Evolutionary conservation across 2,797 vertebrate genomes (phyloP).

Genomic region (Gymnoscopelus braueri): DNA sequence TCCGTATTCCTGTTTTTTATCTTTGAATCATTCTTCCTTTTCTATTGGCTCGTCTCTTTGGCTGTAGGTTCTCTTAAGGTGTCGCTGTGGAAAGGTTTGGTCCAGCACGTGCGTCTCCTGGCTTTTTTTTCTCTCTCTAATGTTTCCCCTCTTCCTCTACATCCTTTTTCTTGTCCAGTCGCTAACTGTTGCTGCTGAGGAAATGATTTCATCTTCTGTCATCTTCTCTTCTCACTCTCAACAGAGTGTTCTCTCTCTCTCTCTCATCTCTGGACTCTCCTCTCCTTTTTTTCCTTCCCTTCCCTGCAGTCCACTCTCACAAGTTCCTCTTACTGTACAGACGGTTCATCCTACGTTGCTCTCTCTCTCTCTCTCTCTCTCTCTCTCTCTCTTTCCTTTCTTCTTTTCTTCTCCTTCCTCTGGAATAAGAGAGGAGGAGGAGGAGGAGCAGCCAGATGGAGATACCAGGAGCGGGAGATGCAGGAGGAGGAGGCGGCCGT

Average conservation of each 20-base stretch:
- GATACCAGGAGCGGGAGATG: conserved; percentile 41
- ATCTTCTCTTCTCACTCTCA: not conserved
- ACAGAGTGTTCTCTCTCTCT: too few species aligned
- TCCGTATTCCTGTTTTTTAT: conserved; percentile 32
- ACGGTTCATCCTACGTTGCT: not conserved
- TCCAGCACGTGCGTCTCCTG: conserved; percentile 50
- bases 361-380: conserved; percentile 31
- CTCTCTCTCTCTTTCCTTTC: conserved; percentile 53
- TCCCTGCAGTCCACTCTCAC: not conserved
- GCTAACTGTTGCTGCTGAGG: conserved; percentile 26
- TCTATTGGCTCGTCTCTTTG: conserved; percentile 11
- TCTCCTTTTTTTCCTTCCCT: not conserved
- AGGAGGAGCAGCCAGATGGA: conserved; percentile 54
- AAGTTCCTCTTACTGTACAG: not conserved
- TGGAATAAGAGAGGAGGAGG: conserved; percentile 38
- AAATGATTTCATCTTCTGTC: conserved; percentile 23
- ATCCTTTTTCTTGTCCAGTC: not conserved
- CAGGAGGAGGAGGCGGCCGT: conserved; percentile 59
- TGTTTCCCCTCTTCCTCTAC: conserved; percentile 8
- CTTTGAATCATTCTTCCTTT: too few species aligned
- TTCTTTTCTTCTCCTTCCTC: conserved; percentile 53
- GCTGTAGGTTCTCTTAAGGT: not conserved
- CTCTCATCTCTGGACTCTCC: not conserved
- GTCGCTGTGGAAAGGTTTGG: not conserved
- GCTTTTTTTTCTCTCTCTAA: conserved; percentile 23